A percentile compares a stretch with the other conserved stretches of the same genome.
Conservation (phyloP, 2,797 vertebrate genomes). For the Micromesistius poutassou region DNA sequence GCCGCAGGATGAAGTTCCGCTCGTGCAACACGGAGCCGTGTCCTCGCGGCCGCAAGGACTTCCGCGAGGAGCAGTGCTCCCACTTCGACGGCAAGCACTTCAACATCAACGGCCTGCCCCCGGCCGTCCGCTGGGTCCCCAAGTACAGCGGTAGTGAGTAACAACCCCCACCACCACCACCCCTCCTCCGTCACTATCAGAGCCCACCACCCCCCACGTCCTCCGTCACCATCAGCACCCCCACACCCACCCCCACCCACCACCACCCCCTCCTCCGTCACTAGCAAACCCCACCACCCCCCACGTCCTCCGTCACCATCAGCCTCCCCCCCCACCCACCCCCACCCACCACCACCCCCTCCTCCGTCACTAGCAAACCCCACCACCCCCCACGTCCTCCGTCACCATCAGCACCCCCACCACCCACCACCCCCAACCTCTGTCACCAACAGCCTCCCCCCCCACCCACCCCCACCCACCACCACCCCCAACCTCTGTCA, state of each 20-base stretch:
- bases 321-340: too few species aligned
- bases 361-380: conserved; percentile 42
- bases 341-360: conserved; percentile 29
- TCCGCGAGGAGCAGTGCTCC: conserved; percentile 92
- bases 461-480: conserved; percentile 19
- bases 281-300: conserved; percentile 46
- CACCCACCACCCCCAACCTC: conserved; percentile 24
- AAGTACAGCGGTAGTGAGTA: conserved; percentile 98
- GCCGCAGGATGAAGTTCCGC: conserved; percentile 95
- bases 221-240: too few species aligned
- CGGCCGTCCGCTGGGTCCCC: conserved; percentile 91
- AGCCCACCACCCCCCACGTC: conserved; percentile 30
- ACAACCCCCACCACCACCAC: conserved; percentile 23
- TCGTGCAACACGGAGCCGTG: conserved; percentile 95
- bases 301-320: conserved; percentile 20
- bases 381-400: conserved; percentile 24
- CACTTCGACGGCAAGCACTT: conserved; percentile 95
- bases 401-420: conserved; percentile 18
- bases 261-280: conserved; percentile 24
- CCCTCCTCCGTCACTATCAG: conserved; percentile 4
- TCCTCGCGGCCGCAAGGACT: conserved; percentile 85
- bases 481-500: conserved; percentile 23
- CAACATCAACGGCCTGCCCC: conserved; percentile 91
- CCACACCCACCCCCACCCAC: conserved; percentile 17
- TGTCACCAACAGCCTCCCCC: too few species aligned